Evolutionary conservation across 2,888 invertebrate species (phyloP), one percentile per base, ranked within the genome.

Genomic region (Ophion costatus): DNA sequence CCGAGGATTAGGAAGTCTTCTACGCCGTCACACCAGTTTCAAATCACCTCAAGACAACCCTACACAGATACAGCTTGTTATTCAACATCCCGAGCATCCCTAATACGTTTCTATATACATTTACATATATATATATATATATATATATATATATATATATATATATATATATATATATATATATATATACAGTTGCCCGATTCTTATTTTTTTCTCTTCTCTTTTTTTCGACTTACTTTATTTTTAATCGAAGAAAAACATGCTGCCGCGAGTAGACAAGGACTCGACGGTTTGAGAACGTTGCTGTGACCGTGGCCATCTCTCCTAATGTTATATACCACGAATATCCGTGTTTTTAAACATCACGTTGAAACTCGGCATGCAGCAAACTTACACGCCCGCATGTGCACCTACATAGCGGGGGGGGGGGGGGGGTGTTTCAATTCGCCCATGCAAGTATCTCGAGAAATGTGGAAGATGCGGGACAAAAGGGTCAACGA

Each of bases 11-110:
- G 93, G 93, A 90, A 93, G 92, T 89, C 93, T 93, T 89, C 93
- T 94, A 87, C 93, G 93, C 88, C 93, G 93, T 90, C 93, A 93
- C 91, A 93, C 93, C 93, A 94, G 93, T 94, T 94, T 94, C 93
- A 94, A 94, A 93, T 93, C 93, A 92, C 92, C 93, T 91, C 93
- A 94, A 92, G 93, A 94, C 89, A 93, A 90, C 90, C 92, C 93
- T 89, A 91, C 93, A 90, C 93, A 92, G 91, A 92, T 92, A 91
- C 93, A 93, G 88, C 93, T 93, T 93, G 93, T 93, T 92, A 93
- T 93, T 92, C 93, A 93, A 89, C 93, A 93, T 93, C 93, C 93
- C 91, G 93, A 93, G 90, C 92, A 93, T 90, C 91, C 93, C 90
- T 92, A 93, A 89, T 90, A 89, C 87, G 88, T 86, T 89, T 83